These are phyloP conservation scores for Lottia gigantea DNA, from an alignment of 2,888 invertebrate genomes.

Conservation along the genomic window DNA sequence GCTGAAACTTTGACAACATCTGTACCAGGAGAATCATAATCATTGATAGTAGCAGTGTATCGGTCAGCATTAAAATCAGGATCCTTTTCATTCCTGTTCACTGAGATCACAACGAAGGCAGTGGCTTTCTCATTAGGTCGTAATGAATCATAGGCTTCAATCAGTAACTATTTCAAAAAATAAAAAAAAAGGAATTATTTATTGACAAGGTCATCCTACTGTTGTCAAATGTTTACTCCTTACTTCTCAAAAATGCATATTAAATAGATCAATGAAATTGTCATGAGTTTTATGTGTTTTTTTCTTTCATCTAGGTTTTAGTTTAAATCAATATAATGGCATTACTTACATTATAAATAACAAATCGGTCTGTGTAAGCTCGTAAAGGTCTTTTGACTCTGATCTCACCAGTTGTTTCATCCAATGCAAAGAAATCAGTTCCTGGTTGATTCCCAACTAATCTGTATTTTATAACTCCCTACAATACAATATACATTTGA, in stretches of 20 bases:
- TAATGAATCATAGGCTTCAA: constrained; percentile 53
- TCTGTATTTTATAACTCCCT: constrained; percentile 42
- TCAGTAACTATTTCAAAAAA: constrained; percentile 38
- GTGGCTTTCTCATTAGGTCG: constrained; percentile 45
- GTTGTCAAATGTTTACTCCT: not conserved
- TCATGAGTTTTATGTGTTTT: not conserved
- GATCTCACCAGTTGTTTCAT: constrained; percentile 33
- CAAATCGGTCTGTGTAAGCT: constrained; percentile 18
- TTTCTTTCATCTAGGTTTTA: too few relatives aligned
- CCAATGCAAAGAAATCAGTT: constrained; percentile 37
- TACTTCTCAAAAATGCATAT: too few relatives aligned
- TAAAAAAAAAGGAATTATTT: not conserved
- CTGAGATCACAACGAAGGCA: constrained; percentile 47
- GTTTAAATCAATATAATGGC: too few relatives aligned
- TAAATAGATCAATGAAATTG: too few relatives aligned
- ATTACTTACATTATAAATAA: constrained; percentile 38
- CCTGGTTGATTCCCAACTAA: constrained; percentile 28
- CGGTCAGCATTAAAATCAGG: constrained; percentile 43
- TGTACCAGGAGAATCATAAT: constrained; percentile 56
- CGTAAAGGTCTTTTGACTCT: constrained; percentile 28
- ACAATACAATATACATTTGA: constrained; percentile 4
- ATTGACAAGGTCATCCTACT: not conserved
- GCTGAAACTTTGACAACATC: constrained; percentile 47
- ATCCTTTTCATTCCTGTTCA: constrained; percentile 50
- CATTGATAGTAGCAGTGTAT: constrained; percentile 48